A percentile compares a stretch with the other conserved stretches of the same genome.
phyloP scores from a whole-genome alignment of 2,113 vertebrate genomes.

The Gambusia affinis region DNA sequence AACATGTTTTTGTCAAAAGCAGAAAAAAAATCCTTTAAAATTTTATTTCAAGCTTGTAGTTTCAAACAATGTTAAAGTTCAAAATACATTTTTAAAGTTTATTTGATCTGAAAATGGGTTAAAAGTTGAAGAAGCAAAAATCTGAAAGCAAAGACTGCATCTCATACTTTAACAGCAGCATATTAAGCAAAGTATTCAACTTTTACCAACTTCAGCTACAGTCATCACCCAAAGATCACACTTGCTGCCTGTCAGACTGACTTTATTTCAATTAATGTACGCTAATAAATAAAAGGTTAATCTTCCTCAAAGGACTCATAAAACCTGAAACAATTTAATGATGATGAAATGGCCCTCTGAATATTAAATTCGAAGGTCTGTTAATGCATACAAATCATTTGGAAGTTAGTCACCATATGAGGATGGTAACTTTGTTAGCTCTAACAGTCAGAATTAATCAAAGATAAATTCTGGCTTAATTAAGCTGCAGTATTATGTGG shows the following conservation, averaged over 20 bases:
- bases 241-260: background rate
- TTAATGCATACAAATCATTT: constrained; percentile 32
- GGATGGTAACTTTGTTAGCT: background rate
- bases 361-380: constrained; percentile 17
- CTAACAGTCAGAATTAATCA: constrained; percentile 24
- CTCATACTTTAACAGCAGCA: constrained; percentile 8
- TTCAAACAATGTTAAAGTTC: background rate
- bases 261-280: constrained; percentile 6
- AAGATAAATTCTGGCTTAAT: constrained; percentile 20
- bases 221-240: background rate
- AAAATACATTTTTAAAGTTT: background rate
- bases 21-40: background rate
- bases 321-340: constrained; percentile 24
- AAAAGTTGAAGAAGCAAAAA: constrained; percentile 10
- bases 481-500: constrained; percentile 5
- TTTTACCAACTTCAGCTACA: background rate
- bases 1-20: background rate
- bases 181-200: constrained; percentile 1
- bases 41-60: too few relatives aligned
- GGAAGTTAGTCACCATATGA: background rate
- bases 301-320: constrained; percentile 4
- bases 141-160: background rate
- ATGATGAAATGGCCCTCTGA: constrained; percentile 14
- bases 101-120: background rate
- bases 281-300: constrained; percentile 32